These are phyloP conservation scores for Craterocephalus amniculus DNA, from an alignment of 2,797 vertebrate species.

Conservation along the genomic window DNA sequence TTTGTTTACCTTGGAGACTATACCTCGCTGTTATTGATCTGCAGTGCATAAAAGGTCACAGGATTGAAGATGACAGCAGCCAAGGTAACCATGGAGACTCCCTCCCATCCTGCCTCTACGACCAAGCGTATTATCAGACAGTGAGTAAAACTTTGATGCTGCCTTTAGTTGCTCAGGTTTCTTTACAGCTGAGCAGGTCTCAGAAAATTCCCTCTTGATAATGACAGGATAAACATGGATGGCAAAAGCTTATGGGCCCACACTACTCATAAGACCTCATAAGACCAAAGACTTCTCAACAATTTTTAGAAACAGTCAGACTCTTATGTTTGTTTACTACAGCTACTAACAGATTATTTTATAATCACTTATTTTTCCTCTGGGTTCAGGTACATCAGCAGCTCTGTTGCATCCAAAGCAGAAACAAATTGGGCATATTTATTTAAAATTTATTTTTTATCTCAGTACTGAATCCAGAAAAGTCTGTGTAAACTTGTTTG, in stretches of 20 bases:
- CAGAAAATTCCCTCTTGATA: neutral
- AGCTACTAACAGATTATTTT: neutral
- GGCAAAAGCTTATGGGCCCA: neutral
- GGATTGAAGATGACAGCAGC: constrained; percentile 71
- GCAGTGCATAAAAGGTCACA: constrained; percentile 75
- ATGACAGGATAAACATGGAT: neutral
- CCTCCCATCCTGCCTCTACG: constrained; percentile 16
- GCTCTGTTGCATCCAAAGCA: neutral
- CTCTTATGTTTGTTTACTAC: neutral
- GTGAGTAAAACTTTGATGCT: constrained; percentile 40
- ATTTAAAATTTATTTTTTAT: neutral
- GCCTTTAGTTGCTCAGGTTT: constrained; percentile 20
- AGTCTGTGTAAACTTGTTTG: neutral
- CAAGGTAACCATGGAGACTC: constrained; percentile 64
- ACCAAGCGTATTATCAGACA: constrained; percentile 24
- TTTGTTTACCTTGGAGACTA: constrained; percentile 74
- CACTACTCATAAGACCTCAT: neutral
- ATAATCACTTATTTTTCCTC: neutral
- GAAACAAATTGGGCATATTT: no score
- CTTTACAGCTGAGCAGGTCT: constrained; percentile 18
- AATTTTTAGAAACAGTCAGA: constrained; percentile 11
- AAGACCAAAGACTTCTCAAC: neutral
- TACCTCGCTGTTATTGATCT: constrained; percentile 73
- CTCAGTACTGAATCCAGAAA: neutral
- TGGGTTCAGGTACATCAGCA: neutral